Evolutionary conservation across 2,888 invertebrate genomes (phyloP).

Genomic region (Neocrepidodera transversa): DNA sequence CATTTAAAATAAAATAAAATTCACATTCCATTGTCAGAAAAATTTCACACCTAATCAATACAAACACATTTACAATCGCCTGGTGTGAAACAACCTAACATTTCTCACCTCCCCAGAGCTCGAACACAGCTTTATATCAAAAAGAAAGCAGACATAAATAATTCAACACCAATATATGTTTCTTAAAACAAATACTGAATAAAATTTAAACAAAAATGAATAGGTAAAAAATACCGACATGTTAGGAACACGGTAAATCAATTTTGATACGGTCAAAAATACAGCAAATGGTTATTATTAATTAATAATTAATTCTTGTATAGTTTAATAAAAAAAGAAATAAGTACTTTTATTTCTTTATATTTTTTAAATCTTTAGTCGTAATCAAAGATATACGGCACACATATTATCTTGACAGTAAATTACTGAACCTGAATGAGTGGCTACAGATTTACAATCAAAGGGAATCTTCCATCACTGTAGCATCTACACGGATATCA

Average conservation of each 20-base stretch:
- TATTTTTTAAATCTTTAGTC: no score
- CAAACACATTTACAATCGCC: slow-evolving; percentile 26
- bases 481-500: slow-evolving; percentile 17
- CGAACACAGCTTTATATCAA: slow-evolving; percentile 19
- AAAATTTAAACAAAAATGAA: slow-evolving; percentile 1
- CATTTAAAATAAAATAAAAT: slow-evolving; percentile 16
- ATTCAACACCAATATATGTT: slow-evolving; percentile 18
- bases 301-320: no score
- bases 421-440: not conserved
- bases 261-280: not conserved
- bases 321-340: no score
- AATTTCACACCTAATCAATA: slow-evolving; percentile 33
- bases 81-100: slow-evolving; percentile 32
- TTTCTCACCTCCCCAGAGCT: slow-evolving; percentile 29
- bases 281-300: no score
- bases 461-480: not conserved
- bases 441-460: not conserved
- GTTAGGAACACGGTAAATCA: not conserved
- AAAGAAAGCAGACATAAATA: slow-evolving; percentile 24
- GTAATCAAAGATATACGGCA: no score
- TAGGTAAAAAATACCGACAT: not conserved
- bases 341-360: no score
- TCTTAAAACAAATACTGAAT: slow-evolving; percentile 31
- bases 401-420: no score
- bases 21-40: slow-evolving; percentile 14